phyloP scores from a whole-genome alignment of 2,888 invertebrate genomes.

The Sminthurides aquaticus region DNA sequence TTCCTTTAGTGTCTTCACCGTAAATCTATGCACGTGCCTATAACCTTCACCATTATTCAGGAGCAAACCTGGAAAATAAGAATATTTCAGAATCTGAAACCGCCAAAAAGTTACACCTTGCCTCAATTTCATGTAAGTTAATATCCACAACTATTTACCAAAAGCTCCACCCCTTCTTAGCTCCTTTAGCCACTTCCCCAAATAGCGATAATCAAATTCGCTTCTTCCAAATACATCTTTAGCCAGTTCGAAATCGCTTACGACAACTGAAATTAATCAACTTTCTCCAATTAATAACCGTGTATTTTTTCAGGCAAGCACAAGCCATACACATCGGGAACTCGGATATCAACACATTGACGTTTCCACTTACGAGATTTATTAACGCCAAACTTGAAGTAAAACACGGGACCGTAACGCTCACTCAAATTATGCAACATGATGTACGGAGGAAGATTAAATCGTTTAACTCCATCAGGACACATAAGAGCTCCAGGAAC shows the following conservation, averaged over 20 bases:
- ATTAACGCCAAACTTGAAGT: constrained; percentile 1
- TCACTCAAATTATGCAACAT: not conserved
- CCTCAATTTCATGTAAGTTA: no score
- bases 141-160: no score
- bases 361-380: not conserved
- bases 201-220: not conserved
- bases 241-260: constrained; percentile 1
- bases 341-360: no score
- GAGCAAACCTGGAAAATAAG: constrained; percentile 9
- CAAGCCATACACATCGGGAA: no score
- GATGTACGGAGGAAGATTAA: constrained; percentile 1
- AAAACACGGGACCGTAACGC: constrained; percentile 1
- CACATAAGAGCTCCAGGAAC: constrained; percentile 1
- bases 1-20: constrained; percentile 17
- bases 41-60: constrained; percentile 24
- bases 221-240: not conserved
- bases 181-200: constrained; percentile 4
- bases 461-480: not conserved
- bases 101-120: not conserved
- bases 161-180: not conserved
- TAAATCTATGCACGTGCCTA: constrained; percentile 26
- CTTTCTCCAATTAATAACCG: no score
- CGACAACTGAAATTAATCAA: not conserved
- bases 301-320: no score
- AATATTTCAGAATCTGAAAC: not conserved